Base-by-base conservation (phyloP, 2,113 vertebrate genomes). In the Microtus pennsylvanicus region DNA sequence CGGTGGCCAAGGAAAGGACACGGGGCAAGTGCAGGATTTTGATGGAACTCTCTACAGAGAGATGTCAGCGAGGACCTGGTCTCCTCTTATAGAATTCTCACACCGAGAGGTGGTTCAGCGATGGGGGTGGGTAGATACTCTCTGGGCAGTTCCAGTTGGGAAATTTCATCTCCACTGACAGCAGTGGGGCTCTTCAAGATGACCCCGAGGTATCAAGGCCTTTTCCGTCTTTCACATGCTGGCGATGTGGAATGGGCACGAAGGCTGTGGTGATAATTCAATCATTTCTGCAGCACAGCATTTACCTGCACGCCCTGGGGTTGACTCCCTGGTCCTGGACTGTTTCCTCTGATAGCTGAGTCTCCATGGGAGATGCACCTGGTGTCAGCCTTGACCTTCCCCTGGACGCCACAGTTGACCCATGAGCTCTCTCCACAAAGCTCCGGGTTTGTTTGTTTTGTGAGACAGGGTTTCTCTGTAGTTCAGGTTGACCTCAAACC, bases 1-100 rank as follows among this genome's bases (percentile, higher is more conserved):
- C 95, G 14, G 96, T 98, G 98, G 97, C 98, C 98, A 98, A 97
- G 96, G 97, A 98, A 98, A 95, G 98, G 97, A 98, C 97, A 98
- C 78, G 90, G 92, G 95, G 98, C 95, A 97, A 98, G 94, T 97
- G 97, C 96, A 75, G 94, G 97, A 97, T 65, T 95, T 93, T 97
- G 97, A 94, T 96, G 96, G 94, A 69, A 95, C 95, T 96, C 92
- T 97, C 97, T 94, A 96, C 97, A 97, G 77, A 93, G 90, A 95
- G 91, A 95, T 97, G 96, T 95, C 87, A 94, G 95, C 13, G 5
- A 81, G 97, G 87, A 98, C 96, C 94, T 97, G 63, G 95, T 77
- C 96, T 98, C 78, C 97, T 89, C 92, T 95, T 95, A 96, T 97
- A 97, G 96, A 98, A 97, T 26, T 93, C 89, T 97, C 30, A n/a